phyloP scores from a whole-genome alignment of 2,113 vertebrate species.

The Gallinago paraguaiae region DNA sequence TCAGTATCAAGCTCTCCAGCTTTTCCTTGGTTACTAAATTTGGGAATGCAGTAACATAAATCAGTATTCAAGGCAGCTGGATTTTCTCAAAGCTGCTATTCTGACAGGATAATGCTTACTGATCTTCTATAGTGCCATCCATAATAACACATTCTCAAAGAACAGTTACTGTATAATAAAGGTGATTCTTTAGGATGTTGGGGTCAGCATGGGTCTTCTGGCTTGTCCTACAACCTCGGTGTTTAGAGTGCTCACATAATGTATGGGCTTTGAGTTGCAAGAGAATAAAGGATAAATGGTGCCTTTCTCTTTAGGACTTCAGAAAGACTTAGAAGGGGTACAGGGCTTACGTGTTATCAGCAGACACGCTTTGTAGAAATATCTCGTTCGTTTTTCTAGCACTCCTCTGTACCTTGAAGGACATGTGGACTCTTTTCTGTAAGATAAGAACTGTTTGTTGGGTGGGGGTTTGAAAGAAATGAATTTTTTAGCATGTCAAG shows the following conservation, averaged over 20 bases:
- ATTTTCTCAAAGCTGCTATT: slow-evolving; percentile 45
- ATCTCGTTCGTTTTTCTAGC: background rate
- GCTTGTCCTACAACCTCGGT: background rate
- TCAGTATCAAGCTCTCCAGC: background rate
- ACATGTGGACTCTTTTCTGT: background rate
- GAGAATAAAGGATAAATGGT: background rate
- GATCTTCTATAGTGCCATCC: slow-evolving; percentile 24
- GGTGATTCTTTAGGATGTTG: slow-evolving; percentile 22
- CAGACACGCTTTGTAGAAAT: background rate
- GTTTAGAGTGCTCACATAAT: background rate
- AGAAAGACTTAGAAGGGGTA: background rate
- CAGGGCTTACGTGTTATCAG: background rate
- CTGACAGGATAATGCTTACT: slow-evolving; percentile 59
- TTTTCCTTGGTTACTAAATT: slow-evolving; percentile 26
- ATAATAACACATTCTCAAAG: slow-evolving; percentile 14
- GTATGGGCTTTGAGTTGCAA: background rate
- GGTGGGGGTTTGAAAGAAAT: background rate
- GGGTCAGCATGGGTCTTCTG: slow-evolving; percentile 39
- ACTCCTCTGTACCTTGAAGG: background rate
- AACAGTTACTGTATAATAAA: slow-evolving; percentile 28
- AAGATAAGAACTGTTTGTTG: background rate
- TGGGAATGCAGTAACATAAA: background rate
- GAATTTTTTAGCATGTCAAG: background rate
- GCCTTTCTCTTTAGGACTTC: background rate
- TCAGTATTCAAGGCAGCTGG: slow-evolving; percentile 56